Evolutionary conservation across 35 echinoderm and acorn worm species (phyloP), one percentile per base, ranked within the genome.

Genomic region (Apostichopus japonicus): DNA sequence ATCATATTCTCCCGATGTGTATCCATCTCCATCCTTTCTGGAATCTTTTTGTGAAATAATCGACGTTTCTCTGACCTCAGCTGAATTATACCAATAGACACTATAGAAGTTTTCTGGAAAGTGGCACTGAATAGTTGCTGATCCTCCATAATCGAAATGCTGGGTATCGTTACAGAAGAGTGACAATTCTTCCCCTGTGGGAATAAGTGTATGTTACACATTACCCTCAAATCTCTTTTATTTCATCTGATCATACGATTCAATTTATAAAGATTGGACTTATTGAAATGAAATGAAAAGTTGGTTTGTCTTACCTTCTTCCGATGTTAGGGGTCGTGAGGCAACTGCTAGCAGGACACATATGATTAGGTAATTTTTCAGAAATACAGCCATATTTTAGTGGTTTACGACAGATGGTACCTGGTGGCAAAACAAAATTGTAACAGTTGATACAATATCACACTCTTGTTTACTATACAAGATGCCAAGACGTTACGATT

Each of bases 1-100:
- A 80, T 52, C 19, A 44, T 54, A 80, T 54, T 80, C 78, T 13
- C 78, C 78, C 53, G 78, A 80, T 8, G 7, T 44, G 19, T 80
- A 80, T 51, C 78, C 78, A 21, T 24, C 14, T 14, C 78, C 78
- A 11, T 16, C 1, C 8, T 44, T 80, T 1, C 5, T 15, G 14
- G 78, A 53, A 14, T 51, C 53, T 23, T 80, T 19, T 5, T 54
- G 23, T 4, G 78, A 53, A 14, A 80, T 80, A 5, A 80, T 17
- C 53, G 78, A 7, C 9, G 8, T 51, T 44, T 80, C 17, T 44
- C 9, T 23, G 13, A 80, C 78, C 5, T 80, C 53, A 15, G 78
- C 27, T 24, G 78, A 80, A 25, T 44, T 51, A 54, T 80, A 80
- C 78, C 78, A 80, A 17, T 80, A 80, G 9, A 80, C 78, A 44